These are phyloP conservation scores for Hucho hucho DNA, from an alignment of 2,113 vertebrate genomes.

Conservation along the genomic window DNA sequence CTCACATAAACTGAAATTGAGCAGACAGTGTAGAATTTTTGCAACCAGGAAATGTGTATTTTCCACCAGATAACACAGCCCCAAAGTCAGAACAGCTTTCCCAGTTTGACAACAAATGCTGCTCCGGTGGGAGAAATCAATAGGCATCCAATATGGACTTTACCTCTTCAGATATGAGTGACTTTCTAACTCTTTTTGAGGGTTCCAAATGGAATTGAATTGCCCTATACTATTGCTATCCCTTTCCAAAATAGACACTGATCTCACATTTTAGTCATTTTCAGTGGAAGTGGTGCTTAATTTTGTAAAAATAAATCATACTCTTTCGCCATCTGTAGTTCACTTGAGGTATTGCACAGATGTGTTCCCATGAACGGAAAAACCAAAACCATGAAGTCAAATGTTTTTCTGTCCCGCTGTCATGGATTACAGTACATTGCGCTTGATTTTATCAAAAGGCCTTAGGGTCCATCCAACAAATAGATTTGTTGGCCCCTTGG, in stretches of 20 bases:
- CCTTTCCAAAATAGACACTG: neutral
- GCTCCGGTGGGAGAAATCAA: neutral
- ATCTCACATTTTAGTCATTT: conserved; percentile 2
- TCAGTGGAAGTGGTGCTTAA: neutral
- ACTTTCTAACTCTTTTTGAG: neutral
- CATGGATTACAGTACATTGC: neutral
- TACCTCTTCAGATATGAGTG: conserved; percentile 1
- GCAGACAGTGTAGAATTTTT: no score
- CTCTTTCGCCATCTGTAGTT: conserved; percentile 64
- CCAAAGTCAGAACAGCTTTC: no score
- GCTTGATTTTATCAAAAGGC: neutral
- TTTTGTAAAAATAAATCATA: neutral
- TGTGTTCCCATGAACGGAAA: neutral
- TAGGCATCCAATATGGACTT: conserved; percentile 7
- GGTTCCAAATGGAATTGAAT: conserved; percentile 1
- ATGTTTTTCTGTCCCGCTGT: neutral
- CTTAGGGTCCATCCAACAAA: conserved; percentile 1
- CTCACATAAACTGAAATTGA: no score
- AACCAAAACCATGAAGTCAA: neutral
- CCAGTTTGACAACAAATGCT: no score
- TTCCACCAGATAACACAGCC: no score
- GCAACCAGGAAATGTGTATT: no score
- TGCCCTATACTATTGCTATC: neutral
- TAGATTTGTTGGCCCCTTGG: neutral
- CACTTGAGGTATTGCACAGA: neutral